A percentile compares a stretch with the other conserved stretches of the same genome.
Evolutionary conservation across 2,113 vertebrate genomes (phyloP).

Genomic region (Bos taurus): DNA sequence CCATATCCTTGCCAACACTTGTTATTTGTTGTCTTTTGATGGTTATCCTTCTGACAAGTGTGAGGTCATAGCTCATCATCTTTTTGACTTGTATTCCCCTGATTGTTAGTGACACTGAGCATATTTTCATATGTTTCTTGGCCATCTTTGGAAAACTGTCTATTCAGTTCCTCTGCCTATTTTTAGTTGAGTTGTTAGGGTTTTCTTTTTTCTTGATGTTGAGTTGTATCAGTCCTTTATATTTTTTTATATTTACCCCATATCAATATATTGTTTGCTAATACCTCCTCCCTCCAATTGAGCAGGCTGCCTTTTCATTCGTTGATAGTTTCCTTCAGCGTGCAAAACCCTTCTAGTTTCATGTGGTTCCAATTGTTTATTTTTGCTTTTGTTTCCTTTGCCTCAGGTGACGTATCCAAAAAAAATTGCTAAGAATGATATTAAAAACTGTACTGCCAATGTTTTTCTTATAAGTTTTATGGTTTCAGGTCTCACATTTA

Average conservation of each 20-base stretch:
- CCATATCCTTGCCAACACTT: background rate
- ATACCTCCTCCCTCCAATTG: background rate
- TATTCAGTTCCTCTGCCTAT: background rate
- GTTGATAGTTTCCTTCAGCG: background rate
- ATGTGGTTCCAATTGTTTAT: background rate
- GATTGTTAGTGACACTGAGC: background rate
- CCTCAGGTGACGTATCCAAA: background rate
- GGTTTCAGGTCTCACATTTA: background rate
- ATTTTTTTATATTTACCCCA: background rate
- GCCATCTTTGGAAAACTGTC: background rate
- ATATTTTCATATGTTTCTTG: background rate
- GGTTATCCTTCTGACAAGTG: background rate
- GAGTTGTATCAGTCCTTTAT: background rate
- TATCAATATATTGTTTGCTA: background rate
- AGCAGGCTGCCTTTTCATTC: background rate
- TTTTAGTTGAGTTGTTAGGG: background rate
- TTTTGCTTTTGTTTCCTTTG: background rate
- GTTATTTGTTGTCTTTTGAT: background rate
- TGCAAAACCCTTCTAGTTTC: background rate
- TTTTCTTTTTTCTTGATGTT: background rate
- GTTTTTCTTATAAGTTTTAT: background rate
- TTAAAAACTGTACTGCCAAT: background rate
- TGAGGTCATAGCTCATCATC: background rate
- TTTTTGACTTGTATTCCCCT: background rate
- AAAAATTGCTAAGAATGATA: background rate